Conservation (phyloP, 2,888 invertebrate genomes). For the Watsonalla cultraria region DNA sequence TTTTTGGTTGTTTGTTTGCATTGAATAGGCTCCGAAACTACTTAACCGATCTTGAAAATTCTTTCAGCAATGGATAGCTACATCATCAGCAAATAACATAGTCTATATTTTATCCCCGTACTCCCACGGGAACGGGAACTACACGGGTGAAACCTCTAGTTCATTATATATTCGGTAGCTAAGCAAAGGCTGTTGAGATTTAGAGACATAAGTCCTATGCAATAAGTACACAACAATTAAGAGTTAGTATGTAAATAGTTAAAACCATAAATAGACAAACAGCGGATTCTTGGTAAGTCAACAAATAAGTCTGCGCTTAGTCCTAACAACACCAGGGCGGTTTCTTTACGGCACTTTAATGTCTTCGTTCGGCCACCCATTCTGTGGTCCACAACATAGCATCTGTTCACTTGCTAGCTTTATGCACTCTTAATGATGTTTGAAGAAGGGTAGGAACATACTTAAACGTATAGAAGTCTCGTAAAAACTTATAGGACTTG, state of each 20-base stretch:
- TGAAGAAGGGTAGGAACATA: background rate
- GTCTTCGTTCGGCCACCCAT: conserved; percentile 29
- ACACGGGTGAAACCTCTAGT: too few relatives aligned
- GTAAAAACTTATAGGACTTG: too few relatives aligned
- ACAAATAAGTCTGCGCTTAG: conserved; percentile 38
- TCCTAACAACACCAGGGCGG: conserved; percentile 36
- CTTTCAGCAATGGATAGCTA: too few relatives aligned
- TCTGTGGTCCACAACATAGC: conserved; percentile 18
- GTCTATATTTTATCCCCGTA: too few relatives aligned
- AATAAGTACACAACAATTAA: conserved; percentile 17
- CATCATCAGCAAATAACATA: too few relatives aligned
- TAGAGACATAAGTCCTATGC: background rate
- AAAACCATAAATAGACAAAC: conserved; percentile 11
- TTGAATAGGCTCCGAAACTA: too few relatives aligned
- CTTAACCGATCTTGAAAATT: too few relatives aligned
- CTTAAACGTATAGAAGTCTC: background rate
- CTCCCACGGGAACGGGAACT: too few relatives aligned
- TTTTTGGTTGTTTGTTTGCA: too few relatives aligned
- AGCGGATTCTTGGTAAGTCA: conserved; percentile 27
- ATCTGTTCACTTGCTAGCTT: conserved; percentile 1
- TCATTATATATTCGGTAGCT: too few relatives aligned
- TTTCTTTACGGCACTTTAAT: conserved; percentile 67
- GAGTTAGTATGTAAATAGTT: conserved; percentile 14
- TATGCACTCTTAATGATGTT: background rate
- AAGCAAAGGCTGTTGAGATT: background rate